A percentile compares a stretch with the other conserved stretches of the same genome.
Evolutionary conservation across 30 jellyfish, hydroid and myxozoan genomes (phyloP).

Genomic region (Hydra vulgaris): DNA sequence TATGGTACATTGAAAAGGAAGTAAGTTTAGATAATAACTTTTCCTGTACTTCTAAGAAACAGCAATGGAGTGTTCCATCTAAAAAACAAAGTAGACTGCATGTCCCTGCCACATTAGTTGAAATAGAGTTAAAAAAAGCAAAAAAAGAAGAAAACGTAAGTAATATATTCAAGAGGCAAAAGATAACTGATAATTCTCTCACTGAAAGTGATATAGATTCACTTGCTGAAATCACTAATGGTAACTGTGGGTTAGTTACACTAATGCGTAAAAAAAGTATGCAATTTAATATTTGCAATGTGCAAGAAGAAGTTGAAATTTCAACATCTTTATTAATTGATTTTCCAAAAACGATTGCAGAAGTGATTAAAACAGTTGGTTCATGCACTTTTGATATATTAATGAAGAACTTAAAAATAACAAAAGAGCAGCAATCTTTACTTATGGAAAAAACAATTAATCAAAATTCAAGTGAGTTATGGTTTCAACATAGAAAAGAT

Average conservation of each 20-base stretch:
- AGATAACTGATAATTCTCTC: not conserved
- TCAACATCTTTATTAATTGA: not conserved
- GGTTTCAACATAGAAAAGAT: not conserved
- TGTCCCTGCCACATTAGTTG: not conserved
- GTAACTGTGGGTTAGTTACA: not conserved
- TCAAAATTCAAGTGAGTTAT: not conserved
- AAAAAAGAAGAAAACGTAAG: not conserved
- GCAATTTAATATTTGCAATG: not conserved
- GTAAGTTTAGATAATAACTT: slow-evolving; percentile 5
- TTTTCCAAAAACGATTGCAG: not conserved
- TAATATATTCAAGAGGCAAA: not conserved
- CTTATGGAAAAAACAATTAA: not conserved
- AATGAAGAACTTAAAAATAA: not conserved
- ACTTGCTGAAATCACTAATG: slow-evolving; percentile 8
- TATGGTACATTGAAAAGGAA: slow-evolving; percentile 23
- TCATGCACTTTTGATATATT: not conserved
- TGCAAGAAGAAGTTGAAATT: not conserved
- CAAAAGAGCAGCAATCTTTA: not conserved
- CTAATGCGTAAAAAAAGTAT: not conserved
- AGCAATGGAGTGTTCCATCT: slow-evolving; percentile 5
- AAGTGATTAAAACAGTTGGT: not conserved
- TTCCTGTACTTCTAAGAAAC: slow-evolving; percentile 9
- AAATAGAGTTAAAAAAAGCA: not conserved
- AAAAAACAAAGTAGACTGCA: not conserved
- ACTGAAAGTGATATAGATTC: not conserved